These are phyloP conservation scores for Polia nebulosa DNA, from an alignment of 2,888 invertebrate species.

Conservation along the genomic window DNA sequence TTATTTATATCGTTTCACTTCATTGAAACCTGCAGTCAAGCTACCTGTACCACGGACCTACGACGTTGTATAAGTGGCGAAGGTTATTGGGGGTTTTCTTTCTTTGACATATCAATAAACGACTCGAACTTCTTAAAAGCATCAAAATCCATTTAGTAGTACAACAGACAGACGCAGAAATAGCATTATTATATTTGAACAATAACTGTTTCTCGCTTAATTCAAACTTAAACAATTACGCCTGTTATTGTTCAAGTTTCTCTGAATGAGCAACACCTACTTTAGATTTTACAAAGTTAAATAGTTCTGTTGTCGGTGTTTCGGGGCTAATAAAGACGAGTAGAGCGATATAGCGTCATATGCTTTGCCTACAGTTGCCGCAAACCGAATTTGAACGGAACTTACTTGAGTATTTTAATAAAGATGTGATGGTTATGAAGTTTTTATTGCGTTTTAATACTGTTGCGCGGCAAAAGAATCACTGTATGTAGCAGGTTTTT, in stretches of 20 bases:
- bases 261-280: slow-evolving; percentile 42
- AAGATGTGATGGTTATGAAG: neutral
- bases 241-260: slow-evolving; percentile 47
- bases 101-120: neutral
- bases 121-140: neutral
- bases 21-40: too few species aligned
- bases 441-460: neutral
- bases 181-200: neutral
- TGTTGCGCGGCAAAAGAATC: neutral
- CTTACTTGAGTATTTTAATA: slow-evolving; percentile 7
- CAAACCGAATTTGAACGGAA: slow-evolving; percentile 7
- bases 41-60: too few species aligned
- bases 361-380: neutral
- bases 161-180: neutral
- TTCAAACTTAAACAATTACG: slow-evolving; percentile 35
- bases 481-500: neutral
- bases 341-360: slow-evolving; percentile 19
- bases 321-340: slow-evolving; percentile 28
- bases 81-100: too few species aligned
- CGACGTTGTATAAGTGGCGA: too few species aligned
- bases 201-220: slow-evolving; percentile 31
- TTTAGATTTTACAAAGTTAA: slow-evolving; percentile 44
- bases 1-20: too few species aligned
- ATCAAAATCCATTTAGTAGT: neutral
- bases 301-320: slow-evolving; percentile 39